phyloP scores from a whole-genome alignment of 2,888 invertebrate species.

The Phaonia tiefii region DNA sequence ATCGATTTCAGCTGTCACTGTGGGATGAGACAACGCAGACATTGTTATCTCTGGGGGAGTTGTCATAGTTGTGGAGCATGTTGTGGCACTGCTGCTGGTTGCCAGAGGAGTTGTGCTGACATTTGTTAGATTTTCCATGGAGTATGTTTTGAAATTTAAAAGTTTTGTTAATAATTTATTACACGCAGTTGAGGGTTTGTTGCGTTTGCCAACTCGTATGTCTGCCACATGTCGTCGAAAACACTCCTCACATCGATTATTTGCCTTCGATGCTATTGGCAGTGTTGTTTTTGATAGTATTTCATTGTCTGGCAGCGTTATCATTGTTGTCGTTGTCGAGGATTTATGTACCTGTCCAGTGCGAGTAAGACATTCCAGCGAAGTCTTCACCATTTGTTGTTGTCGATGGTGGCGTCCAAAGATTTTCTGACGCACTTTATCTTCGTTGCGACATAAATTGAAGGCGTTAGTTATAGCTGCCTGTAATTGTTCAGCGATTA shows the following conservation, averaged over 20 bases:
- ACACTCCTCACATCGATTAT: neutral
- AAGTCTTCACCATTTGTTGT: conserved; percentile 58
- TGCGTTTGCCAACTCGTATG: conserved; percentile 3
- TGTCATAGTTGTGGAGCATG: conserved; percentile 20
- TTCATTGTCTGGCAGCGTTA: conserved; percentile 53
- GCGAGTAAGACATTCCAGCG: conserved; percentile 64
- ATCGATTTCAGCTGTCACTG: conserved; percentile 1
- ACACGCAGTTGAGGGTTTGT: conserved; percentile 27
- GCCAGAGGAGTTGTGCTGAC: conserved; percentile 41
- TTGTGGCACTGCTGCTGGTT: conserved; percentile 15
- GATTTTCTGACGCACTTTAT: conserved; percentile 81
- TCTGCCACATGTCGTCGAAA: conserved; percentile 25
- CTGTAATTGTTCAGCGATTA: conserved; percentile 83
- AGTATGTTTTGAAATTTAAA: conserved; percentile 80
- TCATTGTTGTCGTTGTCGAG: conserved; percentile 44
- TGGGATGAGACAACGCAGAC: conserved; percentile 61
- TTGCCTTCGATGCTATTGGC: neutral
- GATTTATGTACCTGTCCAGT: conserved; percentile 57
- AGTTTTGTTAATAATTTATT: conserved; percentile 82
- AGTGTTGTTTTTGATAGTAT: conserved; percentile 7
- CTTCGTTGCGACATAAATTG: conserved; percentile 79
- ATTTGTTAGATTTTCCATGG: conserved; percentile 81
- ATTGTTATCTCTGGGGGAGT: conserved; percentile 11
- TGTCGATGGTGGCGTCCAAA: conserved; percentile 75
- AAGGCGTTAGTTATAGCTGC: conserved; percentile 81